A percentile compares a stretch with the other conserved stretches of the same genome.
phyloP scores from a whole-genome alignment of 2,113 vertebrate genomes.

The Camelus bactrianus region DNA sequence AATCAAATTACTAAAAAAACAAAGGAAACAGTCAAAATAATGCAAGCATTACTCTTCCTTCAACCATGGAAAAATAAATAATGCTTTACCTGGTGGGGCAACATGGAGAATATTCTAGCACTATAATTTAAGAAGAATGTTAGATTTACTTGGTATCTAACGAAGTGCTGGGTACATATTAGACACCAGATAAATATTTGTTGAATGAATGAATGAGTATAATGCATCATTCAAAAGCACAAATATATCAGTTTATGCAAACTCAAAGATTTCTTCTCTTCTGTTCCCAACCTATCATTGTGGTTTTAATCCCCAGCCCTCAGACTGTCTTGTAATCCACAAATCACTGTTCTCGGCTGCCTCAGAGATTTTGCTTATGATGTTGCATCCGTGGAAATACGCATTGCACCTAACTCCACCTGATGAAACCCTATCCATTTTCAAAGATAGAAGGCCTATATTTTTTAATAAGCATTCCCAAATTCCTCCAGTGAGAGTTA shows the following conservation, averaged over 20 bases:
- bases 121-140: slow-evolving; percentile 5
- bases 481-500: background rate
- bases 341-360: background rate
- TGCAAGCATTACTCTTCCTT: background rate
- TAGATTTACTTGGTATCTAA: background rate
- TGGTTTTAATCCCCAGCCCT: background rate
- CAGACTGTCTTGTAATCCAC: background rate
- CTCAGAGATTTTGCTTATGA: background rate
- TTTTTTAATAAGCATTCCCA: background rate
- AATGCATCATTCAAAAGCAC: background rate
- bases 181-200: background rate
- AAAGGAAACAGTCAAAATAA: slow-evolving; percentile 40
- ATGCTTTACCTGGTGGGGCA: background rate
- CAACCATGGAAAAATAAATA: background rate
- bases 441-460: background rate
- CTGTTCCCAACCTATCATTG: background rate
- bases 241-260: background rate
- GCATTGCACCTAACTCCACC: background rate
- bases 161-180: background rate
- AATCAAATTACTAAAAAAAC: background rate
- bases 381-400: background rate
- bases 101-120: background rate
- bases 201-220: background rate
- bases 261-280: background rate
- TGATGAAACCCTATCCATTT: background rate